Evolutionary conservation across 2,888 invertebrate species (phyloP).

Genomic region (Melieria picta): DNA sequence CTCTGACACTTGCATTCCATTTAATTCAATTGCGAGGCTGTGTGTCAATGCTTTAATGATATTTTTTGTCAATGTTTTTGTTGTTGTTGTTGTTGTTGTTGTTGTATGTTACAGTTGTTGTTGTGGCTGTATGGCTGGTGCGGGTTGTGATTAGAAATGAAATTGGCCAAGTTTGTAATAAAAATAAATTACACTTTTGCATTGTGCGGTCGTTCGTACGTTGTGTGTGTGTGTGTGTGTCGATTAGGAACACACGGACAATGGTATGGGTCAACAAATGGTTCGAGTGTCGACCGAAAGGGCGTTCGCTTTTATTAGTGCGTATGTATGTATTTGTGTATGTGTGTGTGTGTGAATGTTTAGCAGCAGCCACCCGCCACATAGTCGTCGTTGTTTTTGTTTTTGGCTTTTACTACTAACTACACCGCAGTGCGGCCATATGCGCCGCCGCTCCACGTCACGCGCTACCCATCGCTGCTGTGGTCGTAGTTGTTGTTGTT

Average conservation of each 20-base stretch:
- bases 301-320: background rate
- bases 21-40: conserved; percentile 52
- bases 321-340: conserved; percentile 5
- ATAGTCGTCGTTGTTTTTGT: no score
- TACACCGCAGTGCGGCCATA: background rate
- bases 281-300: no score
- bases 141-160: conserved; percentile 45
- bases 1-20: conserved; percentile 47
- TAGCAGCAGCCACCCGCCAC: no score
- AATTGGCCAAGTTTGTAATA: conserved; percentile 52
- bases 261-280: no score
- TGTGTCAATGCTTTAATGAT: conserved; percentile 49
- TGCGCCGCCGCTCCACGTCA: background rate
- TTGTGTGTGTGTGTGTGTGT: conserved; percentile 24
- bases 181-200: conserved; percentile 49
- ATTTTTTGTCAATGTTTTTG: conserved; percentile 27
- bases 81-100: conserved; percentile 16
- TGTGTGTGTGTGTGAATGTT: conserved; percentile 5
- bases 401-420: no score
- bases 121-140: conserved; percentile 16
- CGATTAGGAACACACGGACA: background rate
- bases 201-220: conserved; percentile 20
- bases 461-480: background rate
- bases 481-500: conserved; percentile 2
- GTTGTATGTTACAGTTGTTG: conserved; percentile 25